Evolutionary conservation across 2,888 invertebrate genomes (phyloP).

Genomic region (Diaphora mendica): DNA sequence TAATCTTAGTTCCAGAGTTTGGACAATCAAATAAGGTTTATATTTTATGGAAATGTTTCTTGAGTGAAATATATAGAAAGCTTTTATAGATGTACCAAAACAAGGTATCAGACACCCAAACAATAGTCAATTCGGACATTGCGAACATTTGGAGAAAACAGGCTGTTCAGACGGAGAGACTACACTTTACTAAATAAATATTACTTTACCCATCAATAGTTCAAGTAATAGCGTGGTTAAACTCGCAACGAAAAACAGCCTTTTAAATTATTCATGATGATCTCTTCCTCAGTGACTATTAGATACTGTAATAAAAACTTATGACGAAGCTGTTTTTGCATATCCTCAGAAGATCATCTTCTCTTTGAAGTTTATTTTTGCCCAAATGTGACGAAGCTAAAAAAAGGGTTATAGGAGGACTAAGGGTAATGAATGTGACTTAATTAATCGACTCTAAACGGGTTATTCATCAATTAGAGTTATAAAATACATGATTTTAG

Average conservation of each 20-base stretch:
- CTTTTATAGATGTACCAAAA: too few relatives aligned
- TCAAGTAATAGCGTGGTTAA: too few relatives aligned
- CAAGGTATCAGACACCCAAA: too few relatives aligned
- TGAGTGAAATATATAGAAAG: background rate
- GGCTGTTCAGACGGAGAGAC: too few relatives aligned
- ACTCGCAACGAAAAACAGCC: background rate
- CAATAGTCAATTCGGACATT: too few relatives aligned
- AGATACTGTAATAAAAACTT: background rate
- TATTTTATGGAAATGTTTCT: background rate
- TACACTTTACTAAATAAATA: background rate
- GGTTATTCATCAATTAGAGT: too few relatives aligned
- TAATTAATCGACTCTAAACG: too few relatives aligned
- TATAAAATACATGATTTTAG: too few relatives aligned
- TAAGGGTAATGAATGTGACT: too few relatives aligned
- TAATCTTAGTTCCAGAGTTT: background rate
- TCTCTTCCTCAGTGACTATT: background rate
- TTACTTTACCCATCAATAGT: background rate
- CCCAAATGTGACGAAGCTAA: background rate
- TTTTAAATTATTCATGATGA: background rate
- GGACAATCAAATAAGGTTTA: background rate
- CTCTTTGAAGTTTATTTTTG: background rate
- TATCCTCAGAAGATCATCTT: background rate
- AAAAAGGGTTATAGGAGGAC: background rate
- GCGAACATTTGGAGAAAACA: too few relatives aligned
- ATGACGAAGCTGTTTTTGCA: background rate